Percentiles rank a stretch among this genome's conserved stretches.
Evolutionary conservation across 2,888 invertebrate genomes (phyloP).

Genomic region (Ochropleura leucogaster): DNA sequence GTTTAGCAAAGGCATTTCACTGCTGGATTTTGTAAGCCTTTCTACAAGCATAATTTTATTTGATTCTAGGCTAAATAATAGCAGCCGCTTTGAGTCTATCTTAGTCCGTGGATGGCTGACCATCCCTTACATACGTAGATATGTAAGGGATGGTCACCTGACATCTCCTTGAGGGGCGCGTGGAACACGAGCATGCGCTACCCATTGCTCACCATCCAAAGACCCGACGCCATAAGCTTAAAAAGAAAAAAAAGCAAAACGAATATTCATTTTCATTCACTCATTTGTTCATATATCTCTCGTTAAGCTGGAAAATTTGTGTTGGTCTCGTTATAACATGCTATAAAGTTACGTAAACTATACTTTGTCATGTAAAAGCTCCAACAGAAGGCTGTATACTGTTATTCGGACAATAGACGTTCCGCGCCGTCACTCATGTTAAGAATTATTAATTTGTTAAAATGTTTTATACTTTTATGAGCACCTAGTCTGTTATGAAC

Average conservation of each 20-base stretch:
- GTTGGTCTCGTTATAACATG: not conserved
- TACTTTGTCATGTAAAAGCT: not conserved
- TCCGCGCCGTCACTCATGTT: not conserved
- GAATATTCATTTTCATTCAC: not conserved
- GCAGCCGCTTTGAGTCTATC: too few species aligned
- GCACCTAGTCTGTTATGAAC: not conserved
- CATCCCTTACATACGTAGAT: too few species aligned
- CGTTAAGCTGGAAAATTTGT: not conserved
- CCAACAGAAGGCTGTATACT: not conserved
- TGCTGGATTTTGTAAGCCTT: too few species aligned
- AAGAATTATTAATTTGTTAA: constrained; percentile 14
- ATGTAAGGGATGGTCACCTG: too few species aligned
- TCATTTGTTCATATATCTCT: not conserved
- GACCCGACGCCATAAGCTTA: not conserved
- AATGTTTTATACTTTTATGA: constrained; percentile 7
- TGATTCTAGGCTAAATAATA: too few species aligned
- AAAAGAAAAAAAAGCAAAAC: not conserved
- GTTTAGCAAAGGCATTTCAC: too few species aligned
- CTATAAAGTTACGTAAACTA: constrained; percentile 15
- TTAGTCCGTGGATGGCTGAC: too few species aligned
- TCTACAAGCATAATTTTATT: too few species aligned
- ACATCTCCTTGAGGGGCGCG: too few species aligned
- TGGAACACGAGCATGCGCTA: too few species aligned
- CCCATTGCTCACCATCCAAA: too few species aligned
- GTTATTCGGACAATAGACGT: not conserved